Conservation (phyloP, 2,888 invertebrate species). For the Limulus polyphemus region DNA sequence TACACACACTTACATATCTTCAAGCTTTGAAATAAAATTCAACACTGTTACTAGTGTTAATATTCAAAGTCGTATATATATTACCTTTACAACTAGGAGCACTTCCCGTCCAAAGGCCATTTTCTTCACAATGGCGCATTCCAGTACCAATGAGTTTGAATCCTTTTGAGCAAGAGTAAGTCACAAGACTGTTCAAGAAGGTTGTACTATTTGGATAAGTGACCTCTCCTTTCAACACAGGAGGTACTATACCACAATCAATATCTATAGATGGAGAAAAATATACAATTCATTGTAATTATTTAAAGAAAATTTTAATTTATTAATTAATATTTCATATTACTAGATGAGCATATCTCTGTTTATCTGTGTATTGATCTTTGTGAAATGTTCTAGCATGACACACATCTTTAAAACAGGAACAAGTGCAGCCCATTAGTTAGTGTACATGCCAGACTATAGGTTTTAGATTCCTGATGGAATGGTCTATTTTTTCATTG, state of each 20-base stretch:
- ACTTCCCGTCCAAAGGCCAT: slow-evolving; percentile 67
- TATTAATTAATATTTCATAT: slow-evolving; percentile 1
- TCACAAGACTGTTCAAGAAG: slow-evolving; percentile 63
- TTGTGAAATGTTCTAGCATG: too few relatives aligned
- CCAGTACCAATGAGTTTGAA: slow-evolving; percentile 66
- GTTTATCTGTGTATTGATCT: too few relatives aligned
- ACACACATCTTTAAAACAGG: background rate
- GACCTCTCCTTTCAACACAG: slow-evolving; percentile 61
- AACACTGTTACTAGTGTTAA: too few relatives aligned
- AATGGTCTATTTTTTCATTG: too few relatives aligned
- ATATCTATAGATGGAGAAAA: slow-evolving; percentile 49
- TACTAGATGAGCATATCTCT: too few relatives aligned
- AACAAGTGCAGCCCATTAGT: background rate
- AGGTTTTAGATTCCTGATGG: background rate
- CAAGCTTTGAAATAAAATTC: too few relatives aligned
- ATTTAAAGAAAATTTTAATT: slow-evolving; percentile 23
- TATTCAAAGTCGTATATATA: too few relatives aligned
- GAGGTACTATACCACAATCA: slow-evolving; percentile 72
- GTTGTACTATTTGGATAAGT: slow-evolving; percentile 63
- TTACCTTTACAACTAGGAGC: slow-evolving; percentile 76
- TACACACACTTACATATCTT: too few relatives aligned
- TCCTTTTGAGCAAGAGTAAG: slow-evolving; percentile 64
- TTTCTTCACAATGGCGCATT: slow-evolving; percentile 56
- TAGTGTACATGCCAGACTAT: background rate
- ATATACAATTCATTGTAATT: slow-evolving; percentile 6